A percentile compares a stretch with the other conserved stretches of the same genome.
Conservation (phyloP, 1,140 invertebrate species). For the Zaprionus inermis region DNA sequence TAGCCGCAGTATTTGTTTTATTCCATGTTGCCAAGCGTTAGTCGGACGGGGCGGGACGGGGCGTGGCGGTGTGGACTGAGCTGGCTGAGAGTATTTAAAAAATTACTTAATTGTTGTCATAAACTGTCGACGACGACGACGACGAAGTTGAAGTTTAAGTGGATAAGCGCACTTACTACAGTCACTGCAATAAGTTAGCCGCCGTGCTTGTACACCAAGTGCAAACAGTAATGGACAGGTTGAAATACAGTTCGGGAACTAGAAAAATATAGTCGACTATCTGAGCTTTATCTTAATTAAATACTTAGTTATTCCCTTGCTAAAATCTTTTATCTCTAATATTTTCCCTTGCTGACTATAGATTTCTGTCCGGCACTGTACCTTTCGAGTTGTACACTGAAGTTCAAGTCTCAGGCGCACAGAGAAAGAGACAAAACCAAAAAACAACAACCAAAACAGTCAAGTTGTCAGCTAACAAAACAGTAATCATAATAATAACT, state of each 20-base stretch:
- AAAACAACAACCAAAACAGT: conserved; percentile 21
- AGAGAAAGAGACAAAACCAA: conserved; percentile 24
- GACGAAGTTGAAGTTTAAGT: conserved; percentile 42
- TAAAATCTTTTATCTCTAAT: not conserved
- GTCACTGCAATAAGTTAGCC: conserved; percentile 36
- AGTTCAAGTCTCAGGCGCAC: conserved; percentile 35
- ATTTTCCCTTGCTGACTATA: not conserved
- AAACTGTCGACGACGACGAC: conserved; percentile 62
- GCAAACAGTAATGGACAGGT: not conserved
- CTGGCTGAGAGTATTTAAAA: conserved; percentile 70
- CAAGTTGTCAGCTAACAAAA: conserved; percentile 57
- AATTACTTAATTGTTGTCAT: conserved; percentile 82
- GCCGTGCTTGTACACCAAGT: not conserved
- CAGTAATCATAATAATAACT: conserved; percentile 58
- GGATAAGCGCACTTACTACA: conserved; percentile 47
- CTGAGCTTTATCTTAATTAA: too few species aligned
- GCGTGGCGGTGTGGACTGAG: not conserved
- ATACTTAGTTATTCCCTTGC: too few species aligned
- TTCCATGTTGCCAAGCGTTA: conserved; percentile 62
- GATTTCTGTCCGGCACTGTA: conserved; percentile 45
- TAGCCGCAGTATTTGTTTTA: conserved; percentile 72
- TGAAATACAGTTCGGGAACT: not conserved
- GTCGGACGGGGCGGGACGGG: conserved; percentile 16
- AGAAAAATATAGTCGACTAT: not conserved
- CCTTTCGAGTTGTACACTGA: conserved; percentile 14